A percentile compares a stretch with the other conserved stretches of the same genome.
These are phyloP conservation scores for Drosophila recens DNA, from an alignment of 2,888 invertebrate genomes.

Conservation along the genomic window DNA sequence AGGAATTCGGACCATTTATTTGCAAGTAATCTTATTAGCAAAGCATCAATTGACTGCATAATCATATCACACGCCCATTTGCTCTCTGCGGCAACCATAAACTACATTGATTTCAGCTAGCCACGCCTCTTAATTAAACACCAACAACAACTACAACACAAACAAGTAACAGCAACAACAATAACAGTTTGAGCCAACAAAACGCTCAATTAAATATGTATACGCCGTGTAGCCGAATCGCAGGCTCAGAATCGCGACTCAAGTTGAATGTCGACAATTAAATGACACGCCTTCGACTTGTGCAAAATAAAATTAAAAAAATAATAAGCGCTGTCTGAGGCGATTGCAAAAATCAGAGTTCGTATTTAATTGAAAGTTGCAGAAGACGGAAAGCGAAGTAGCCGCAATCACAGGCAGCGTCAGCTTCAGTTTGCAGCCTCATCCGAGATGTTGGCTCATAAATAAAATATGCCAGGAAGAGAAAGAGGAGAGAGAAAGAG, in stretches of 20 bases:
- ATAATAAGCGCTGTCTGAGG: conserved; percentile 44
- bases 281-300: conserved; percentile 58
- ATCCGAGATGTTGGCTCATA: conserved; percentile 51
- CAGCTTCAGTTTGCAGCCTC: conserved; percentile 14
- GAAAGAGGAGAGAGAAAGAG: conserved; percentile 15
- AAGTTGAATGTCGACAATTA: conserved; percentile 55
- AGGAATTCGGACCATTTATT: neutral
- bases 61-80: conserved; percentile 37
- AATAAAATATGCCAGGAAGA: conserved; percentile 66
- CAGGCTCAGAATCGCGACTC: neutral
- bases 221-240: conserved; percentile 33
- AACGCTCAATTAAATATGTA: conserved; percentile 63
- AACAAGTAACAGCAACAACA: neutral
- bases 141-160: conserved; percentile 13
- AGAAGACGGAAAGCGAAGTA: conserved; percentile 4
- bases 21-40: conserved; percentile 22
- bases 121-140: conserved; percentile 61
- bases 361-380: conserved; percentile 72
- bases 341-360: conserved; percentile 58
- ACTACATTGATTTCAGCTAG: conserved; percentile 33
- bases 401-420: conserved; percentile 50
- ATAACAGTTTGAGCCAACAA: conserved; percentile 26
- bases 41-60: conserved; percentile 30
- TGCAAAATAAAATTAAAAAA: conserved; percentile 70
- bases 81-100: conserved; percentile 11